Evolutionary conservation across 2,888 invertebrate species (phyloP), one percentile per base, ranked within the genome.

Genomic region (Colletes collaris): DNA sequence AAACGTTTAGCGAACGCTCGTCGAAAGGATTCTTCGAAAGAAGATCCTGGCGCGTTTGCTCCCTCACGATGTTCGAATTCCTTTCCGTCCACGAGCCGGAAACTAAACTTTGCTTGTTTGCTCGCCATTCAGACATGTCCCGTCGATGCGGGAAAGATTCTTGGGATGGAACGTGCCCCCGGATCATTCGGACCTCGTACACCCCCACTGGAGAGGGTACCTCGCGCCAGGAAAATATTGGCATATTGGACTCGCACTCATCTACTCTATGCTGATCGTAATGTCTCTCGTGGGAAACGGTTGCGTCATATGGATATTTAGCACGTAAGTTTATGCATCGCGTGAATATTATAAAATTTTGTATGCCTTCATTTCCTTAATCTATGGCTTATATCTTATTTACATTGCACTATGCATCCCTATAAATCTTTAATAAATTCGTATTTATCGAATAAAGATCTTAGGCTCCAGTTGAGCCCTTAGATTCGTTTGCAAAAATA

Each of bases 301-400:
- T 4, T 94, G 96, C 85, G 96, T 96, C 81, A 94, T 96, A 79
- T 96, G 96, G 95, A 95, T 96, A 89, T 96, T 96, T 90, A 94
- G 95, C 90, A 96, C 96, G 96, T 96, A 91, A 95, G 95, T 94
- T 6, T 65, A 62, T 7, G 0, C 2, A 52, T 55, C 11, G n/a
- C 2, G 8, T 27, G 27, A 27, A 27, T 27, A 27, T 27, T 2
- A 16, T 16, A 16, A 27, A 27, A 27, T 27, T 27, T 27, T 27
- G 1, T 27, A 27, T 27, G 16, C 16, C 16, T 16, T 16, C 16
- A 16, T 16, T 16, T 16, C 16, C 16, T 16, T 16, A 16, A 16
- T 16, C 16, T 16, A 16, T 16, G 16, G 16, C 16, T 16, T 16
- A 16, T 16, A 16, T 16, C 16, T 16, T 16, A 16, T 16, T 16